Evolutionary conservation across 2,888 invertebrate species (phyloP).

Genomic region (Oscheius myriophilus): DNA sequence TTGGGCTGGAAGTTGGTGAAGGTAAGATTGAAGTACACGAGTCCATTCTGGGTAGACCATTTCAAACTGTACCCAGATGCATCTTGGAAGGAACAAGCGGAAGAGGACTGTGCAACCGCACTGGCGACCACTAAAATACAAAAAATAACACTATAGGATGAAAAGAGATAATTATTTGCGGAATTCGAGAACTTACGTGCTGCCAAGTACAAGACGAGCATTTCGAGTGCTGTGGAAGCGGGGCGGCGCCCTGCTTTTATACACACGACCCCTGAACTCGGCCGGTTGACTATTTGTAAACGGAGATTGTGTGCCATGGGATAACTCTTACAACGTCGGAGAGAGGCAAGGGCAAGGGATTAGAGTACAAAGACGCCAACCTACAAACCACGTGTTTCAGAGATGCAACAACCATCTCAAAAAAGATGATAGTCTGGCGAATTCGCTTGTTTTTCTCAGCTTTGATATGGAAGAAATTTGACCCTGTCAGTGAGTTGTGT

Average conservation of each 20-base stretch:
- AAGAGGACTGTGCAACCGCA: constrained; percentile 11
- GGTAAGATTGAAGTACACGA: constrained; percentile 22
- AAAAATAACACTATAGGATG: background rate
- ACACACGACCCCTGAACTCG: constrained; percentile 31
- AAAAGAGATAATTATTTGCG: background rate
- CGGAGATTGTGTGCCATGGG: constrained; percentile 25
- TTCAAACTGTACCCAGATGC: constrained; percentile 22
- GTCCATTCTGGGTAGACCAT: constrained; percentile 19
- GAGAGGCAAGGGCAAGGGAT: too few species aligned
- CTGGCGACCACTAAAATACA: constrained; percentile 16
- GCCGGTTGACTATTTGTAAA: constrained; percentile 27
- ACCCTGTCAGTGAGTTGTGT: too few species aligned
- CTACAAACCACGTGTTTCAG: too few species aligned
- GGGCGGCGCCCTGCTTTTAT: constrained; percentile 20
- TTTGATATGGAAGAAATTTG: too few species aligned
- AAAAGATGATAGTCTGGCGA: too few species aligned
- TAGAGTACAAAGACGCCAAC: too few species aligned
- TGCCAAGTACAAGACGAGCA: constrained; percentile 30
- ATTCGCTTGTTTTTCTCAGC: too few species aligned
- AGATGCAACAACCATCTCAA: too few species aligned
- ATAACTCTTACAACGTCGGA: constrained; percentile 27
- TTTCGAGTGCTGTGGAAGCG: constrained; percentile 25
- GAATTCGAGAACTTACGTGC: constrained; percentile 7
- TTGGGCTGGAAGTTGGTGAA: constrained; percentile 27
- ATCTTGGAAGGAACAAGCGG: constrained; percentile 22